phyloP scores from a whole-genome alignment of 2,888 invertebrate species.

The Muscina levida region DNA sequence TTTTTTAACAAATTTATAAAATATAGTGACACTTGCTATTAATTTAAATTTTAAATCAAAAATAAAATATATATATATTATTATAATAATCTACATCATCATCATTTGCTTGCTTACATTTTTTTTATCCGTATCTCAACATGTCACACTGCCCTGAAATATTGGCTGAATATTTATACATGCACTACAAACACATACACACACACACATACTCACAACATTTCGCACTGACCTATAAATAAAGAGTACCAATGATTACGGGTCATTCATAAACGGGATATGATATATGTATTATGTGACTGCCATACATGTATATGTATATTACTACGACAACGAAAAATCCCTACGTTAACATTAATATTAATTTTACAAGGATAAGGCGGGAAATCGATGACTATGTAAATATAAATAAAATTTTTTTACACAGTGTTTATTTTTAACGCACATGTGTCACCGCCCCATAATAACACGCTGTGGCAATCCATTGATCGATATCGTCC shows the following conservation, averaged over 20 bases:
- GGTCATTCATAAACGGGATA: constrained; percentile 34
- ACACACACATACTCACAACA: background rate
- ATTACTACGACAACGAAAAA: no score
- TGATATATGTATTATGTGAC: background rate
- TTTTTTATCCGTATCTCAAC: no score
- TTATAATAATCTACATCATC: no score
- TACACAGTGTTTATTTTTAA: background rate
- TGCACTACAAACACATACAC: constrained; percentile 9
- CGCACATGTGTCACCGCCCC: constrained; percentile 5
- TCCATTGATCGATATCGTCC: no score
- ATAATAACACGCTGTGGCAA: no score
- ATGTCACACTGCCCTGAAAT: background rate
- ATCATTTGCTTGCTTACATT: no score
- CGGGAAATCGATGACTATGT: constrained; percentile 42
- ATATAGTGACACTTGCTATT: no score
- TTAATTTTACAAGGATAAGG: constrained; percentile 1
- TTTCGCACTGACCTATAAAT: constrained; percentile 42
- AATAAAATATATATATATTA: no score
- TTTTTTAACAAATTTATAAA: no score
- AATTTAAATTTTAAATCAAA: no score
- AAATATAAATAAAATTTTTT: constrained; percentile 33
- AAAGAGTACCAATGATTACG: constrained; percentile 17
- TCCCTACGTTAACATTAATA: no score
- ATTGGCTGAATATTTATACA: constrained; percentile 47
- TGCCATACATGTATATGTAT: no score